Evolutionary conservation across 2,797 vertebrate species (phyloP).

Genomic region (Gouania willdenowi): DNA sequence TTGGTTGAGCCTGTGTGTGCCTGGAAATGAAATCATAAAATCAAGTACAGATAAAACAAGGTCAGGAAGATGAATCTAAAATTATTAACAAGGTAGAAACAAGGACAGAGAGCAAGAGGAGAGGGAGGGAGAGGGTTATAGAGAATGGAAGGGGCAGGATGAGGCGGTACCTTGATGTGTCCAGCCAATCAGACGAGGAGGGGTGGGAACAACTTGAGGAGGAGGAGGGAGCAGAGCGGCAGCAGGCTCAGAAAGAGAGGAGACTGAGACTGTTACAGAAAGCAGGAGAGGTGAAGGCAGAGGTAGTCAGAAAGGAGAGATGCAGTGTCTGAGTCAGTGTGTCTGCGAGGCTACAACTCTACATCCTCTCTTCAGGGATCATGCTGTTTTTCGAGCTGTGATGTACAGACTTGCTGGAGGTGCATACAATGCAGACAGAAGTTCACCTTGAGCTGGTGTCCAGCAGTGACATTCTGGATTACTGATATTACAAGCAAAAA

Average conservation of each 20-base stretch:
- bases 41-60: conserved; percentile 47
- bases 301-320: conserved; percentile 44
- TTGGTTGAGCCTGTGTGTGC: conserved; percentile 7
- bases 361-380: conserved; percentile 24
- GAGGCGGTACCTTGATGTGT: conserved; percentile 19
- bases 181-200: conserved; percentile 40
- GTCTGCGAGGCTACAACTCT: conserved; percentile 31
- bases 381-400: conserved; percentile 24
- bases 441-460: conserved; percentile 62
- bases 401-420: conserved; percentile 29
- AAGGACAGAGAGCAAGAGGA: conserved; percentile 42
- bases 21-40: conserved; percentile 38
- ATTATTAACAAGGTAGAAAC: conserved; percentile 58
- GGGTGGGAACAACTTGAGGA: conserved; percentile 34
- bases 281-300: conserved; percentile 49
- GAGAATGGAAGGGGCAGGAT: conserved; percentile 19
- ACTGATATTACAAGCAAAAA: conserved; percentile 15
- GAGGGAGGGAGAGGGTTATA: conserved; percentile 22
- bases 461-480: conserved; percentile 33
- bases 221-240: conserved; percentile 51
- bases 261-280: conserved; percentile 49
- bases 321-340: conserved; percentile 48
- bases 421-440: conserved; percentile 46
- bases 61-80: conserved; percentile 50
- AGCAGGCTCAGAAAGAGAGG: conserved; percentile 55